These are phyloP conservation scores for Salticus scenicus DNA, from an alignment of 2,888 invertebrate species.

Conservation along the genomic window DNA sequence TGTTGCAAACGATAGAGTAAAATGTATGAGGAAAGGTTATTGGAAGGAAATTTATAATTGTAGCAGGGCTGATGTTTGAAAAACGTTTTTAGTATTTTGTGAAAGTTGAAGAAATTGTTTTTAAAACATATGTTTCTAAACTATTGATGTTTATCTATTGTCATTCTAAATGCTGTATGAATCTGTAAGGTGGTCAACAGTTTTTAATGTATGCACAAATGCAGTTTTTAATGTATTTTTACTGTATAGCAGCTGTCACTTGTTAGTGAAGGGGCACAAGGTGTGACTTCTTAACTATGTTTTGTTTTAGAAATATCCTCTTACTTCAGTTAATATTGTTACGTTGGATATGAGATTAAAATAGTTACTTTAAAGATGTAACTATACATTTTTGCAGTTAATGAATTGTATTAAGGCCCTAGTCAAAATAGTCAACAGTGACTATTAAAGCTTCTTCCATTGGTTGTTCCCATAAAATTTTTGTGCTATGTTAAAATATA, in stretches of 20 bases:
- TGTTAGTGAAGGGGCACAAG: conserved; percentile 54
- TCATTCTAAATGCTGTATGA: background rate
- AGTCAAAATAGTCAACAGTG: conserved; percentile 65
- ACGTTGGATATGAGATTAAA: conserved; percentile 59
- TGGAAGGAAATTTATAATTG: conserved; percentile 19
- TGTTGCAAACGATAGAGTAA: conserved; percentile 39
- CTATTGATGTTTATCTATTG: conserved; percentile 33
- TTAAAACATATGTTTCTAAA: conserved; percentile 40
- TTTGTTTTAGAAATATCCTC: conserved; percentile 50
- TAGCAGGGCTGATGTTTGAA: conserved; percentile 31
- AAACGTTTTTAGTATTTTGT: conserved; percentile 29
- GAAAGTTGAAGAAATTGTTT: conserved; percentile 30
- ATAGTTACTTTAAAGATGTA: conserved; percentile 52
- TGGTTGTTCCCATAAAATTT: conserved; percentile 64
- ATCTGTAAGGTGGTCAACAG: conserved; percentile 6
- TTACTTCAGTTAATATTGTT: conserved; percentile 56
- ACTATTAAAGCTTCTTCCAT: conserved; percentile 65
- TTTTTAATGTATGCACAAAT: conserved; percentile 27
- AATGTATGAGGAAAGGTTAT: conserved; percentile 5
- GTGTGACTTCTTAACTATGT: conserved; percentile 27
- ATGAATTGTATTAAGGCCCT: conserved; percentile 61
- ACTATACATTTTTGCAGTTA: conserved; percentile 57
- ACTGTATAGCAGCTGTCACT: conserved; percentile 60
- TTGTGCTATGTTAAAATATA: conserved; percentile 67
- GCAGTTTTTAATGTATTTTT: too few relatives aligned